phyloP scores from a whole-genome alignment of 2,888 invertebrate genomes.

The Volucella inflata region DNA sequence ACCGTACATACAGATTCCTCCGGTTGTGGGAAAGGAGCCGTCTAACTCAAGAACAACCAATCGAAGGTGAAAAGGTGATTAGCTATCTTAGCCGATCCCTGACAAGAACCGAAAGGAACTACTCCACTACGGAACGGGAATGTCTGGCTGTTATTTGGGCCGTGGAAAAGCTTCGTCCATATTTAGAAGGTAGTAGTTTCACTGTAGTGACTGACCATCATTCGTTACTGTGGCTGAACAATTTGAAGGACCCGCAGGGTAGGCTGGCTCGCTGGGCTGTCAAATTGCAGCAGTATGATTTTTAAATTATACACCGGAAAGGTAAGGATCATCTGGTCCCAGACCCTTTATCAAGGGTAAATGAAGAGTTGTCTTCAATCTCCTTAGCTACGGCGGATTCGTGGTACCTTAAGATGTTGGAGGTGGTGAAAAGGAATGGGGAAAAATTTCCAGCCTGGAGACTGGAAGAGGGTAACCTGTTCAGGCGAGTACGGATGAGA shows the following conservation, averaged over 20 bases:
- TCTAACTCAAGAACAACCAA: constrained; percentile 31
- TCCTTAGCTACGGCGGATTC: too few relatives aligned
- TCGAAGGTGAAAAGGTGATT: constrained; percentile 43
- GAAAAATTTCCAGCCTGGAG: neutral
- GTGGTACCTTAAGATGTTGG: too few relatives aligned
- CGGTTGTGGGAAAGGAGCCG: constrained; percentile 52
- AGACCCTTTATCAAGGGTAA: constrained; percentile 6
- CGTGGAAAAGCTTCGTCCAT: constrained; percentile 55
- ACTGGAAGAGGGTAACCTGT: neutral
- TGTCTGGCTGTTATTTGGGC: constrained; percentile 56
- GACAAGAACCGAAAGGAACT: constrained; percentile 12
- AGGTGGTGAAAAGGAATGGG: too few relatives aligned
- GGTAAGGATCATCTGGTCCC: constrained; percentile 43
- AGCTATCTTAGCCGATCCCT: constrained; percentile 45
- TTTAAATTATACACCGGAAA: constrained; percentile 44
- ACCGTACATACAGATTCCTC: constrained; percentile 59
- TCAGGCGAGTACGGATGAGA: neutral
- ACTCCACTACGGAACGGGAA: constrained; percentile 47
- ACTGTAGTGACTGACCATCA: constrained; percentile 48
- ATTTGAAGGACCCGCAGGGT: constrained; percentile 51
- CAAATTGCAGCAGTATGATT: constrained; percentile 45
- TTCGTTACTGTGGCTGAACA: constrained; percentile 58
- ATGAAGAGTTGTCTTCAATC: too few relatives aligned
- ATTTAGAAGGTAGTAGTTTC: constrained; percentile 54
- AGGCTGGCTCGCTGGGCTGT: constrained; percentile 56